A percentile compares a stretch with the other conserved stretches of the same genome.
These are phyloP conservation scores for Phoxinus phoxinus DNA, from an alignment of 2,113 vertebrate species.

Conservation along the genomic window DNA sequence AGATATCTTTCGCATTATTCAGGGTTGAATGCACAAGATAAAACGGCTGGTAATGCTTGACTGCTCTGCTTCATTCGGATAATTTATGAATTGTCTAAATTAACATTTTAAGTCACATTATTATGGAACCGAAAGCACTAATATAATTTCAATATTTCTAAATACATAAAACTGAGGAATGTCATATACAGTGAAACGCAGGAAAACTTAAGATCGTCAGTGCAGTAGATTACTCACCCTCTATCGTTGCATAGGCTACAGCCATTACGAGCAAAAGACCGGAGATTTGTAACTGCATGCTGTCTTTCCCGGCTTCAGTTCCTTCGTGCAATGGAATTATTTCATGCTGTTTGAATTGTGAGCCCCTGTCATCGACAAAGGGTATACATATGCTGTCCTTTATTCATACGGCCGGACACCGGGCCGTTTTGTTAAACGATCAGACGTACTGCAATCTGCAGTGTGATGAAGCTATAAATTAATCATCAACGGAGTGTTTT, in stretches of 20 bases:
- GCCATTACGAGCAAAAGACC: constrained; percentile 59
- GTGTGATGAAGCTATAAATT: constrained; percentile 37
- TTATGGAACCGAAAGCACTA: background rate
- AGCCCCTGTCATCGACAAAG: constrained; percentile 17
- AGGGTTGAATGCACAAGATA: background rate
- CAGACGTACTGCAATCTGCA: background rate
- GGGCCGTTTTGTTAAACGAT: constrained; percentile 15
- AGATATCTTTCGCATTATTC: background rate
- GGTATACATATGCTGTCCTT: background rate
- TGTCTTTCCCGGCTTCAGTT: constrained; percentile 37
- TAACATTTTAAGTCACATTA: background rate
- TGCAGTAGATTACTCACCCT: constrained; percentile 67
- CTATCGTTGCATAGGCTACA: constrained; percentile 55
- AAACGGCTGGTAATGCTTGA: background rate
- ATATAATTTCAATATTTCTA: background rate
- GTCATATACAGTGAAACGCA: background rate
- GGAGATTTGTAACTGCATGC: constrained; percentile 68
- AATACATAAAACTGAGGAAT: background rate
- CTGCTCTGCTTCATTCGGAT: background rate
- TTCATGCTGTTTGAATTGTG: constrained; percentile 37
- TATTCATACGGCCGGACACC: background rate
- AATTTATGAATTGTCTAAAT: background rate
- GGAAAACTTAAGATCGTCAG: background rate
- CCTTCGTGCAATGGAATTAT: constrained; percentile 46
- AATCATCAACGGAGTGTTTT: constrained; percentile 16